phyloP scores from a whole-genome alignment of 2,113 vertebrate species.

The Morone chrysops region DNA sequence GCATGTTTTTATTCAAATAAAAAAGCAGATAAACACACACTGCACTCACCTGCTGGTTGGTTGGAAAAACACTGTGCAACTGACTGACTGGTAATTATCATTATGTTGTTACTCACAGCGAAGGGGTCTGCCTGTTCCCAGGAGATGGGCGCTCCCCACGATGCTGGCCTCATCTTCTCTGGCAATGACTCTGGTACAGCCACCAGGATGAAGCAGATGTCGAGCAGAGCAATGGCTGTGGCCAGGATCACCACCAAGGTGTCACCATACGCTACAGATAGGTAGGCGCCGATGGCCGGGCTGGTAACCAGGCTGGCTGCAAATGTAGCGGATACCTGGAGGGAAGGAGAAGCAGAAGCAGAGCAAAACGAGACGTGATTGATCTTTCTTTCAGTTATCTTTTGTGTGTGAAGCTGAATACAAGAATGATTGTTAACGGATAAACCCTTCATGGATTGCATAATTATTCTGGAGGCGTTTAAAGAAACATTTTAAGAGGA shows the following conservation, averaged over 20 bases:
- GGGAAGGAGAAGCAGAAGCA: not conserved
- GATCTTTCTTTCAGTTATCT: not conserved
- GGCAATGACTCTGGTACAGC: slow-evolving; percentile 93
- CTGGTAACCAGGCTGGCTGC: slow-evolving; percentile 94
- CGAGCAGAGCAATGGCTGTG: slow-evolving; percentile 90
- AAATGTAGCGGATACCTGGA: slow-evolving; percentile 93
- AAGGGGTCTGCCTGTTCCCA: slow-evolving; percentile 95
- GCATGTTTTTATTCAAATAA: slow-evolving; percentile 9
- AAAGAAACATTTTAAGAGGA: not conserved
- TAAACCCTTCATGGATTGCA: not conserved
- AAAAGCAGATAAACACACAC: not conserved
- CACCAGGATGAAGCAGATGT: slow-evolving; percentile 93
- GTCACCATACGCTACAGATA: slow-evolving; percentile 89
- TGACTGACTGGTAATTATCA: not conserved
- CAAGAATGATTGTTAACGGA: not conserved
- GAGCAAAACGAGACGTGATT: not conserved
- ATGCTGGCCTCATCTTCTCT: slow-evolving; percentile 93
- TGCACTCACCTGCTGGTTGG: not conserved
- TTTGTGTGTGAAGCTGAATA: not conserved
- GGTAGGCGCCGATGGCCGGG: slow-evolving; percentile 92
- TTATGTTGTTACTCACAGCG: slow-evolving; percentile 82
- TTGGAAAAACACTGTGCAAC: not conserved
- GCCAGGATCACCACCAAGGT: slow-evolving; percentile 92
- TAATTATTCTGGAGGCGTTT: not conserved
- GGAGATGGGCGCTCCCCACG: slow-evolving; percentile 93